A percentile compares a stretch with the other conserved stretches of the same genome.
These are phyloP conservation scores for Palythoa grandis DNA, from an alignment of 92 coral and sea anemone species.

Conservation along the genomic window DNA sequence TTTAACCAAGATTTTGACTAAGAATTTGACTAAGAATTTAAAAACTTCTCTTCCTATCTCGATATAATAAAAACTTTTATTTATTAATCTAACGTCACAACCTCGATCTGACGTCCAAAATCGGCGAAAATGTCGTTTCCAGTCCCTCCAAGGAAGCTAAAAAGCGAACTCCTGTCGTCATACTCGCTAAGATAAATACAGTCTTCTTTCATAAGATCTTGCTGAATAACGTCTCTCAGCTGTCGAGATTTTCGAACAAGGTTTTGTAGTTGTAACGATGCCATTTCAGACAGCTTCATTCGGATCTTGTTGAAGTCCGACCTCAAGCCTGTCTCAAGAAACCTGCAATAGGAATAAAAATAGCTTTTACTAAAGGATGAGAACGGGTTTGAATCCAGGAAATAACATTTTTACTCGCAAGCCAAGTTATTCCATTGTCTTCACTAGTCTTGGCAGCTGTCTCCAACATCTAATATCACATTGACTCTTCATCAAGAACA, in stretches of 20 bases:
- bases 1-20: neutral
- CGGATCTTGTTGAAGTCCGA: slow-evolving; percentile 99
- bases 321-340: slow-evolving; percentile 93
- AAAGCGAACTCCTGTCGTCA: slow-evolving; percentile 81
- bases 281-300: slow-evolving; percentile 95
- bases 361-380: neutral
- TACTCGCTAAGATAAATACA: slow-evolving; percentile 93
- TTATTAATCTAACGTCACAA: slow-evolving; percentile 88
- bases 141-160: slow-evolving; percentile 65
- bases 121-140: slow-evolving; percentile 68
- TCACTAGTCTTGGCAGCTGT: neutral
- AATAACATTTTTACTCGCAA: slow-evolving; percentile 1
- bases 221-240: slow-evolving; percentile 87
- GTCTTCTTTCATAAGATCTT: slow-evolving; percentile 92
- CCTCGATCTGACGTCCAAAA: slow-evolving; percentile 88
- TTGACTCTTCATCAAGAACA: neutral
- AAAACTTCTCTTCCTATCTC: slow-evolving; percentile 21
- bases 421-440: neutral
- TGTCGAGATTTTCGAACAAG: slow-evolving; percentile 93
- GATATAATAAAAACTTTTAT: neutral
- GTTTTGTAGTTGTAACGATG: slow-evolving; percentile 82
- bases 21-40: neutral
- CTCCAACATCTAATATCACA: neutral
- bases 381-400: neutral
- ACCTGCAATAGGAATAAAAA: slow-evolving; percentile 62